phyloP scores from a whole-genome alignment of 2,888 invertebrate genomes.

The Leptinotarsa juncta region DNA sequence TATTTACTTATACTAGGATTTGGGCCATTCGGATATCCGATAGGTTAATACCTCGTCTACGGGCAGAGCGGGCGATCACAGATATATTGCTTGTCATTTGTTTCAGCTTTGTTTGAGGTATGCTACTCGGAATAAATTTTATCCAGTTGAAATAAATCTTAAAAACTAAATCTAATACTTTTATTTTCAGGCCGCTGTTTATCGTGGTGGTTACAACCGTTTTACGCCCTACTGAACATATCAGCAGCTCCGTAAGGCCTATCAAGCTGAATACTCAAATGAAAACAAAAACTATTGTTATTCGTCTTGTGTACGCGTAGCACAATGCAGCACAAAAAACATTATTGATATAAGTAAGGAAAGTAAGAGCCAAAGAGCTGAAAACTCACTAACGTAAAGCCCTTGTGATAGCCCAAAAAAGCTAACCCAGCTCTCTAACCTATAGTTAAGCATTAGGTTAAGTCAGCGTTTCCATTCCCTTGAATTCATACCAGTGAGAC shows the following conservation, averaged over 20 bases:
- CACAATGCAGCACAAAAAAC: constrained; percentile 61
- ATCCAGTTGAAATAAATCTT: too few species aligned
- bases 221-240: constrained; percentile 89
- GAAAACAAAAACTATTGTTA: constrained; percentile 50
- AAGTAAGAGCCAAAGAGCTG: constrained; percentile 64
- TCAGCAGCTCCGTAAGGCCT: constrained; percentile 63
- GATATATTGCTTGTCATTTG: too few species aligned
- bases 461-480: constrained; percentile 60
- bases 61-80: too few species aligned
- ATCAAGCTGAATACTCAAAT: constrained; percentile 51
- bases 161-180: constrained; percentile 35
- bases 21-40: too few species aligned
- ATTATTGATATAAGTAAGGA: constrained; percentile 45
- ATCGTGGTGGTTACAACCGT: constrained; percentile 94
- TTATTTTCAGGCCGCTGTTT: constrained; percentile 85
- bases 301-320: constrained; percentile 62
- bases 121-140: too few species aligned
- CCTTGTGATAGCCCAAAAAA: constrained; percentile 63
- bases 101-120: too few species aligned
- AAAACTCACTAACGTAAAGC: constrained; percentile 65
- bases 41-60: too few species aligned
- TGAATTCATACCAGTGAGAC: constrained; percentile 46
- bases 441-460: constrained; percentile 51
- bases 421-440: constrained; percentile 65
- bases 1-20: too few species aligned